Conservation (phyloP, 1,140 invertebrate genomes). For the Aporrectodea caliginosa region DNA sequence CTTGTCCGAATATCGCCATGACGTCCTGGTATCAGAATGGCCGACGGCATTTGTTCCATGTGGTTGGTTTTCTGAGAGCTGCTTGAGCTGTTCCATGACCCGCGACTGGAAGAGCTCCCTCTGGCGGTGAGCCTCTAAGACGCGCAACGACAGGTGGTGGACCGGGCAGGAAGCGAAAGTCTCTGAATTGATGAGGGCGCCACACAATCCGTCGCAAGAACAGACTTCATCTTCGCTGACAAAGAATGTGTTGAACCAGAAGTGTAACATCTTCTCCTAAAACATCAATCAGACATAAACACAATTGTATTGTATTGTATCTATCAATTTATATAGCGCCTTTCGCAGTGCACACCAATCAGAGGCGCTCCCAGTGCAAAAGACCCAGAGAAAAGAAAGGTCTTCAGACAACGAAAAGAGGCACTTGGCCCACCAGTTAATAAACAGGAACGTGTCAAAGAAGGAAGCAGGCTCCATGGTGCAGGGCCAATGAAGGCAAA, state of each 20-base stretch:
- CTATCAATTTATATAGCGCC: too few relatives aligned
- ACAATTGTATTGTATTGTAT: too few relatives aligned
- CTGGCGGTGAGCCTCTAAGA: background rate
- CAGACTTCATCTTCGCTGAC: conserved; percentile 62
- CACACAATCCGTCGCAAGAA: background rate
- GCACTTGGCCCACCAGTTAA: too few relatives aligned
- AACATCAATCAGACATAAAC: too few relatives aligned
- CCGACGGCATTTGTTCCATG: background rate
- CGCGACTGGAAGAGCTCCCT: background rate
- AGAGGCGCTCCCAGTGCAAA: too few relatives aligned
- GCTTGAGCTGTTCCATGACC: background rate
- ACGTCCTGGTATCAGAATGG: background rate
- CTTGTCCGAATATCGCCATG: background rate
- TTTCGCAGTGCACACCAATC: too few relatives aligned
- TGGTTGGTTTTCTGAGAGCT: background rate
- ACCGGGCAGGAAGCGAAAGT: background rate
- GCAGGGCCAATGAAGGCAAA: too few relatives aligned
- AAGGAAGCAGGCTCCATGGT: too few relatives aligned
- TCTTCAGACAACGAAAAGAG: too few relatives aligned
- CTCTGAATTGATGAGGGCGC: background rate
- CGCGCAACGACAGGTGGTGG: background rate
- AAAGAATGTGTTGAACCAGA: conserved; percentile 97
- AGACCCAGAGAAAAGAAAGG: too few relatives aligned
- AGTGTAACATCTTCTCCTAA: conserved; percentile 84
- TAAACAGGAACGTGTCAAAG: too few relatives aligned